Percentiles rank a stretch among this genome's conserved stretches.
phyloP scores from a whole-genome alignment of 1,140 invertebrate species.

The Arion vulgaris region DNA sequence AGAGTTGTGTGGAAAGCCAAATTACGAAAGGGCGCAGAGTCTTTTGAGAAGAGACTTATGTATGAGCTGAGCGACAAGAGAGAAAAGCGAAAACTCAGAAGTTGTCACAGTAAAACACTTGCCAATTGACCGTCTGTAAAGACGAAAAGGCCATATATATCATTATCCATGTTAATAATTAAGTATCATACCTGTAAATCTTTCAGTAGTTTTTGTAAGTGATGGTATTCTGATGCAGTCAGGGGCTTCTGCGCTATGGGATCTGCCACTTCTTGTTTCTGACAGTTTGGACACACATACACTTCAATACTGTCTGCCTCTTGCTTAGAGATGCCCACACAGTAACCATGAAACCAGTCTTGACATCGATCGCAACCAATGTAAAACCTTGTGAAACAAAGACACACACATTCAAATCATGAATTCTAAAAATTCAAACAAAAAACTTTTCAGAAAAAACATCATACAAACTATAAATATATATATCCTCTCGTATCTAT shows the following conservation, averaged over 20 bases:
- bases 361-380: conserved; percentile 98
- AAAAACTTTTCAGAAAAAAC: neutral
- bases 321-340: conserved; percentile 94
- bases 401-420: neutral
- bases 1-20: too few species aligned
- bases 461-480: neutral
- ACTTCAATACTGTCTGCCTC: conserved; percentile 96
- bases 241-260: conserved; percentile 80
- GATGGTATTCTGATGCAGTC: conserved; percentile 68
- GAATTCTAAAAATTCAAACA: neutral
- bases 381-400: conserved; percentile 83
- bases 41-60: too few species aligned
- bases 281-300: conserved; percentile 96
- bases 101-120: too few species aligned
- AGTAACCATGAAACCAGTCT: conserved; percentile 98
- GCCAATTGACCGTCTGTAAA: too few species aligned
- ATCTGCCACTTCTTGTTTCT: conserved; percentile 78
- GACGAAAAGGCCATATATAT: too few species aligned
- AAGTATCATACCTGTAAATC: conserved; percentile 31
- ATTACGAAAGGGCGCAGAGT: too few species aligned
- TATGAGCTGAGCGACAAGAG: too few species aligned
- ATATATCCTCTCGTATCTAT: too few species aligned
- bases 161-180: too few species aligned
- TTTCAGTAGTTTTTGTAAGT: conserved; percentile 31
- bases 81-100: too few species aligned